phyloP scores from a whole-genome alignment of 1,140 invertebrate species.

The Megalopta genalis region DNA sequence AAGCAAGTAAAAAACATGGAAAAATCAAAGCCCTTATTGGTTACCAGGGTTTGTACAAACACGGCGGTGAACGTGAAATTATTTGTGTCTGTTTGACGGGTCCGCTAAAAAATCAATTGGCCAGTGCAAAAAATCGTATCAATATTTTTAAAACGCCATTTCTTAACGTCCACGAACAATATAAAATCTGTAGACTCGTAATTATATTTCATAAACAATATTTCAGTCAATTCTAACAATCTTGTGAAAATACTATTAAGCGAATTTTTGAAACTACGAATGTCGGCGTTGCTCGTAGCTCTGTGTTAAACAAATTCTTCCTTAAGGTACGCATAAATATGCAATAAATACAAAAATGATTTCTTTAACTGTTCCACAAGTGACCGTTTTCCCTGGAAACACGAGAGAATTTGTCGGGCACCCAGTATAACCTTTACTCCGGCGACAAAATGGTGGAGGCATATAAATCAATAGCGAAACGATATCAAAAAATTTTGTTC shows the following conservation, averaged over 20 bases:
- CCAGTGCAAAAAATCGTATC: background rate
- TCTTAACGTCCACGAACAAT: no score
- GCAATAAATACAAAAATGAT: background rate
- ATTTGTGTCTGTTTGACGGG: background rate
- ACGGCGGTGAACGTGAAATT: background rate
- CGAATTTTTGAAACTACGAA: background rate
- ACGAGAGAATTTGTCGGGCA: background rate
- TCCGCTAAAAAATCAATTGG: background rate
- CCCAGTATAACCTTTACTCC: conserved; percentile 5
- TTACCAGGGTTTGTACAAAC: background rate
- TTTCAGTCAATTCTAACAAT: no score
- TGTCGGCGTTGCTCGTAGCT: background rate
- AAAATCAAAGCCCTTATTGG: background rate
- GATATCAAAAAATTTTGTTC: conserved; percentile 7
- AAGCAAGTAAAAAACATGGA: background rate
- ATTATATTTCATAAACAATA: no score
- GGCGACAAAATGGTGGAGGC: conserved; percentile 7
- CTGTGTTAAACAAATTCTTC: background rate
- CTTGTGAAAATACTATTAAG: background rate
- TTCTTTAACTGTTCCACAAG: background rate
- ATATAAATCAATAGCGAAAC: conserved; percentile 15
- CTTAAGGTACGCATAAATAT: background rate
- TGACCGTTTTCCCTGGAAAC: background rate
- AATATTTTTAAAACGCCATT: no score
- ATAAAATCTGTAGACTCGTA: no score